A percentile compares a stretch with the other conserved stretches of the same genome.
These are phyloP conservation scores for Pseudomyrmex flavicornis DNA, from an alignment of 1,140 invertebrate species.

Conservation along the genomic window DNA sequence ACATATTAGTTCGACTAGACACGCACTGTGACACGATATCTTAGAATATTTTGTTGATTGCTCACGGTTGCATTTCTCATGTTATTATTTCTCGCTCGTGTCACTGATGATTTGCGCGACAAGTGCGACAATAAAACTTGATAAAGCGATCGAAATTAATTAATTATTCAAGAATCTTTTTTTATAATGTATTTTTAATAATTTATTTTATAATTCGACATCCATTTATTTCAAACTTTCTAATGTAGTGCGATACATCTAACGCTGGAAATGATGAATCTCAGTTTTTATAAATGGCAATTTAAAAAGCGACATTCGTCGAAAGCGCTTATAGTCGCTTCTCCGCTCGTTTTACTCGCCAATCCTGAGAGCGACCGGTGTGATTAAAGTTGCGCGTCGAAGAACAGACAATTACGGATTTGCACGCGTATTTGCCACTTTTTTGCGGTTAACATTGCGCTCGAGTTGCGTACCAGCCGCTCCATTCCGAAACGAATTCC, in stretches of 20 bases:
- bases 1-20: conserved; percentile 6
- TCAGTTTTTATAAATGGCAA: conserved; percentile 11
- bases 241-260: conserved; percentile 6
- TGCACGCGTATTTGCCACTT: conserved; percentile 6
- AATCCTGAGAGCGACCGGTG: conserved; percentile 3
- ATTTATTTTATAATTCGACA: background rate
- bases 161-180: too few relatives aligned
- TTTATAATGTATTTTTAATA: too few relatives aligned
- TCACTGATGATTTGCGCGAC: too few relatives aligned
- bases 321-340: background rate
- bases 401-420: conserved; percentile 1
- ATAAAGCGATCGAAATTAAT: too few relatives aligned
- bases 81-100: background rate
- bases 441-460: conserved; percentile 11
- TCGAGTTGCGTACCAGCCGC: too few relatives aligned
- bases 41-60: background rate
- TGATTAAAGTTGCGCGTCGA: conserved; percentile 9
- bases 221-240: conserved; percentile 16
- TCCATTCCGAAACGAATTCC: too few relatives aligned
- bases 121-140: too few relatives aligned
- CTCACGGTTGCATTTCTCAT: background rate
- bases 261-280: background rate
- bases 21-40: conserved; percentile 17
- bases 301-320: conserved; percentile 25
- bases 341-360: too few relatives aligned